Conservation (phyloP, 2,797 vertebrate genomes). For the Chaetodon trifasciatus region DNA sequence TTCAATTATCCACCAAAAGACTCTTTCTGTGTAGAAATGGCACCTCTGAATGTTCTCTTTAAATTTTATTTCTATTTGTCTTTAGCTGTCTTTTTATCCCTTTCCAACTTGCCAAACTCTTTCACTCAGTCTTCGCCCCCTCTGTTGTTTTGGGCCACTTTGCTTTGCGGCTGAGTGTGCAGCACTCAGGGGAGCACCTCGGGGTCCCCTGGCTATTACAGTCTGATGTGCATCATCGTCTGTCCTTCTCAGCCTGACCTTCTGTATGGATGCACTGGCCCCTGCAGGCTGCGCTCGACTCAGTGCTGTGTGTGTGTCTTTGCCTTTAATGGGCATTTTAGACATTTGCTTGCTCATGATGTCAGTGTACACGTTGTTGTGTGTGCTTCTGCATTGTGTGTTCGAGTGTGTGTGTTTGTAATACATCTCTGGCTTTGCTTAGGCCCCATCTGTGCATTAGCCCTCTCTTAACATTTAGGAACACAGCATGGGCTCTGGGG, state of each 20-base stretch:
- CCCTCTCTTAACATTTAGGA: constrained; percentile 44
- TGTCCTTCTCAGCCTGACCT: constrained; percentile 68
- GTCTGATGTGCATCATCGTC: constrained; percentile 70
- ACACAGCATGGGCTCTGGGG: constrained; percentile 47
- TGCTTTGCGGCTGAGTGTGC: constrained; percentile 49
- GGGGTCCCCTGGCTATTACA: constrained; percentile 58
- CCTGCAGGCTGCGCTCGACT: constrained; percentile 58
- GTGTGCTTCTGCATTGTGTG: constrained; percentile 1
- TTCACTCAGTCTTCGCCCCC: constrained; percentile 16
- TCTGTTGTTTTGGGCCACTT: constrained; percentile 44
- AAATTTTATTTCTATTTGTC: constrained; percentile 1
- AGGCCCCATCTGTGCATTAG: constrained; percentile 60
- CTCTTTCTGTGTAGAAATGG: neutral
- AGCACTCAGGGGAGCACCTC: constrained; percentile 56
- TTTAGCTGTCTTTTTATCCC: neutral
- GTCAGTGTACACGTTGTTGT: neutral
- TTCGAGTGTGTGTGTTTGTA: neutral
- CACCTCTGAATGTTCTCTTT: neutral
- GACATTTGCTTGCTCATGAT: constrained; percentile 22
- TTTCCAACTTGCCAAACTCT: constrained; percentile 42
- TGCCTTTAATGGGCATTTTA: constrained; percentile 32
- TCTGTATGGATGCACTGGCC: constrained; percentile 64
- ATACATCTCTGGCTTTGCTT: constrained; percentile 37
- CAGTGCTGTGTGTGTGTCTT: neutral
- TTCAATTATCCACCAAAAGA: neutral